Evolutionary conservation across 2,113 vertebrate genomes (phyloP), one percentile per base, ranked within the genome.

Genomic region (Macrotus californicus): DNA sequence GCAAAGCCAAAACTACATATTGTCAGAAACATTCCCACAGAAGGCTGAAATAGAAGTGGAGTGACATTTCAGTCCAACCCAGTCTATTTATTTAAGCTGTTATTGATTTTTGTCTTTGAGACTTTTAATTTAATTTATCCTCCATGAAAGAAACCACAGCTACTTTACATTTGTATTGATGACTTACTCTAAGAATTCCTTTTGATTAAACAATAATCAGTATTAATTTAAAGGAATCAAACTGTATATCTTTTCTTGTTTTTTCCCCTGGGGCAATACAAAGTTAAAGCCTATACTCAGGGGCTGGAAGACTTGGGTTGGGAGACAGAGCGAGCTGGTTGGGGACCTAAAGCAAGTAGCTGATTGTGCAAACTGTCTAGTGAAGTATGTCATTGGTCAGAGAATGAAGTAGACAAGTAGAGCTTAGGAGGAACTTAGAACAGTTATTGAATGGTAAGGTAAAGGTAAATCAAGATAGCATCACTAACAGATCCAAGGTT

Each of bases 11-110:
- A 92, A 91, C n/a, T 82, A 96, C 93, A 95, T 94, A 94, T 91
- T 96, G 96, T 89, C 94, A 89, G 94, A 91, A 89, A 29, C 69
- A 67, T 83, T 91, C 75, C 56, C 67, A 94, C 67, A 66, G 73
- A 95, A 94, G 64, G 52, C 85, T 96, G 79, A 94, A 92, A 94
- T 76, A 91, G 76, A 96, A 97, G 86, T 56, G 59, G 73, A 93
- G 22, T 87, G 88, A 95, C 97, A 96, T 96, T 97, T 96, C 54
- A 95, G 80, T 75, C 41, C 69, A 96, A 93, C 92, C 88, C 69
- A 87, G 90, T 95, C 83, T 96, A 87, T 94, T 95, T 96, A 96
- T 93, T 94, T 96, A 96, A 95, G 75, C 82, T 96, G 86, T 94
- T 96, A 79, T 92, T 94, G 94, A 96, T 96, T 56, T 95, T 95